phyloP scores from a whole-genome alignment of 2,888 invertebrate genomes.

The Zonitis immaculata region DNA sequence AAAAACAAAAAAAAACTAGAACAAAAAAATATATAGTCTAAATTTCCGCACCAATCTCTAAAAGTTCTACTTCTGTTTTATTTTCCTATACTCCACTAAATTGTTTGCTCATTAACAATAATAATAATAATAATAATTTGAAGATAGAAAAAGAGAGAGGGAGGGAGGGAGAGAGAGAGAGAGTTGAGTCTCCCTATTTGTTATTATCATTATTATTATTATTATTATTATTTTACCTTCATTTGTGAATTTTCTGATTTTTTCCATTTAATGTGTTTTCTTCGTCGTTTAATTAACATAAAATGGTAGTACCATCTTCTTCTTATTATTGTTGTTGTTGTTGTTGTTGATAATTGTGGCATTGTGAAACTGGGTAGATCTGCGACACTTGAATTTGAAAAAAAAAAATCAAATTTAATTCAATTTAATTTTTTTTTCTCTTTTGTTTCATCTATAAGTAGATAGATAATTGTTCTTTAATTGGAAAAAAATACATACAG shows the following conservation, averaged over 20 bases:
- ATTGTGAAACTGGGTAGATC: constrained; percentile 26
- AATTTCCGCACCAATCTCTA: no score
- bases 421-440: constrained; percentile 10
- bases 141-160: no score
- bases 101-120: no score
- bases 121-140: constrained; percentile 6
- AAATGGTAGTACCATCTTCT: constrained; percentile 19
- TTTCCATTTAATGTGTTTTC: no score
- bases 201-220: no score
- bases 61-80: neutral
- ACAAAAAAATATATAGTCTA: constrained; percentile 12
- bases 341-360: constrained; percentile 13
- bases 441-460: no score
- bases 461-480: constrained; percentile 8
- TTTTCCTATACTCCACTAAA: no score
- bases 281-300: no score
- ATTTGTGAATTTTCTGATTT: constrained; percentile 11
- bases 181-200: no score
- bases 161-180: no score
- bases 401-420: constrained; percentile 44
- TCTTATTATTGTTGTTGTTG: constrained; percentile 2
- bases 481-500: no score
- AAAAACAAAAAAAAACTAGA: constrained; percentile 20
- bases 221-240: constrained; percentile 38
- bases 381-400: constrained; percentile 40